Evolutionary conservation across 2,888 invertebrate genomes (phyloP).

Genomic region (Erannis defoliaria): DNA sequence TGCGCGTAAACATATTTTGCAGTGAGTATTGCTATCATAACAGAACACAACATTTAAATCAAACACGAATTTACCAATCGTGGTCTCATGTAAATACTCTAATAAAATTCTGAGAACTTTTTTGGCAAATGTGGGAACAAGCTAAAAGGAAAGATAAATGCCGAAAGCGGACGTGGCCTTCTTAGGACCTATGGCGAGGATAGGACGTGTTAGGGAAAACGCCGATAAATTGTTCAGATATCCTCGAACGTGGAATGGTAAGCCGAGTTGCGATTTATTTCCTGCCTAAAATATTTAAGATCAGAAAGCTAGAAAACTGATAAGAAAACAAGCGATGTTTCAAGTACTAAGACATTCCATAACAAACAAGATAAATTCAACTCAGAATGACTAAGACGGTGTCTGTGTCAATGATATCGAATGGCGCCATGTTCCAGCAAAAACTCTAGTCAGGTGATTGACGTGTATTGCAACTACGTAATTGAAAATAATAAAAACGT

Average conservation of each 20-base stretch:
- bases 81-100: slow-evolving; percentile 27
- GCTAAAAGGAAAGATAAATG: slow-evolving; percentile 50
- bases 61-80: slow-evolving; percentile 29
- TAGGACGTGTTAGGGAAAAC: slow-evolving; percentile 50
- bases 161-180: slow-evolving; percentile 46
- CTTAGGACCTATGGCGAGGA: slow-evolving; percentile 40
- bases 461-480: slow-evolving; percentile 54
- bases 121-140: slow-evolving; percentile 35
- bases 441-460: slow-evolving; percentile 63
- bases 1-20: slow-evolving; percentile 57
- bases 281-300: slow-evolving; percentile 17
- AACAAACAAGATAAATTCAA: slow-evolving; percentile 10
- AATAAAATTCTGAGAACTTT: slow-evolving; percentile 33
- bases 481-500: slow-evolving; percentile 62
- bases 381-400: slow-evolving; percentile 38
- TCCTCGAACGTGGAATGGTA: slow-evolving; percentile 34
- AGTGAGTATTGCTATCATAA: slow-evolving; percentile 29
- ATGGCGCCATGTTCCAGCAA: slow-evolving; percentile 62
- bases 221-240: slow-evolving; percentile 44
- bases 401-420: slow-evolving; percentile 55
- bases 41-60: slow-evolving; percentile 31
- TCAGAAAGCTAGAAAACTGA: slow-evolving; percentile 16
- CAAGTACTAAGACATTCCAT: slow-evolving; percentile 6
- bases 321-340: slow-evolving; percentile 1
- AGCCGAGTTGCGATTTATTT: slow-evolving; percentile 30